Conservation (phyloP, 2,113 vertebrate genomes). For the Tursiops truncatus region DNA sequence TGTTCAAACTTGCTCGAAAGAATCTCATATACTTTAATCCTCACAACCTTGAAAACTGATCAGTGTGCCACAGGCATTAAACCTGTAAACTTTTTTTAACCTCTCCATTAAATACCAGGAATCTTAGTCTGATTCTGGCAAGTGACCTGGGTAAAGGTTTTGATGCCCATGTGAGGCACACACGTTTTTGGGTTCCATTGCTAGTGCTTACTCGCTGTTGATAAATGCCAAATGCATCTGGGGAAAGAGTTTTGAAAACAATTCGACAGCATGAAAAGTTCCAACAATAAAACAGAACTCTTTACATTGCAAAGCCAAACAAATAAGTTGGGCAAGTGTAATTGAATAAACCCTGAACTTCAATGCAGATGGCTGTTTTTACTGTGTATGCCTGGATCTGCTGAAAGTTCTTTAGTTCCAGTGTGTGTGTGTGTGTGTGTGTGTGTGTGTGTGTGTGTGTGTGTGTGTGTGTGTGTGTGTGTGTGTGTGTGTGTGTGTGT, state of each 20-base stretch:
- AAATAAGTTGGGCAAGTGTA: conserved; percentile 64
- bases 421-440: conserved; percentile 10
- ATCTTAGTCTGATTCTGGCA: neutral
- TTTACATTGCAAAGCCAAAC: conserved; percentile 68
- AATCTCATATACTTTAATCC: conserved; percentile 59
- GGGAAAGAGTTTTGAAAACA: conserved; percentile 69
- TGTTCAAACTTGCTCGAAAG: conserved; percentile 72
- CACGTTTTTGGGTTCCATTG: neutral
- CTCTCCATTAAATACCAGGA: conserved; percentile 36
- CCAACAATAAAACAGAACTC: conserved; percentile 73
- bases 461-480: no score
- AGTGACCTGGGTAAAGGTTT: conserved; percentile 43
- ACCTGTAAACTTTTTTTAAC: conserved; percentile 65
- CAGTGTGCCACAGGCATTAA: conserved; percentile 57
- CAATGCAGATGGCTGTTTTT: conserved; percentile 71
- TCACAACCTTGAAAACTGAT: conserved; percentile 63
- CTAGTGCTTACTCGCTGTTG: conserved; percentile 4
- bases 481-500: neutral
- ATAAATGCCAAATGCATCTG: conserved; percentile 60
- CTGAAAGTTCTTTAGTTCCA: conserved; percentile 56
- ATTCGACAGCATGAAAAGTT: conserved; percentile 49
- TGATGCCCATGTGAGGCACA: neutral
- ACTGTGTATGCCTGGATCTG: conserved; percentile 41
- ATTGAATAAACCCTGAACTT: conserved; percentile 62
- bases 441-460: neutral